Base-by-base conservation (phyloP, 92 coral and sea anemone species). In the Meandrina meandrites region DNA sequence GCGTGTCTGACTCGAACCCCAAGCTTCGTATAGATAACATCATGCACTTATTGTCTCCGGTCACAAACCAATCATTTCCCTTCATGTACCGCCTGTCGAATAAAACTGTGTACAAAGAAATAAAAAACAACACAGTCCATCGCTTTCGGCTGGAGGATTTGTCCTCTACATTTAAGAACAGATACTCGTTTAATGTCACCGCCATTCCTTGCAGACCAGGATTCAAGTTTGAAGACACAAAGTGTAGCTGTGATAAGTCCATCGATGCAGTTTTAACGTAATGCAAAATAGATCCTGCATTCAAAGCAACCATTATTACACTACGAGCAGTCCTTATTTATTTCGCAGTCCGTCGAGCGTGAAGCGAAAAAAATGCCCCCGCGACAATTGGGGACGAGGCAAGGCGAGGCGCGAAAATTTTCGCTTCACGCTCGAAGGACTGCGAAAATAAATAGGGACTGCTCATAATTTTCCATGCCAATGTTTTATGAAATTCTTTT, bases 161-260 rank as follows among this genome's bases (percentile, higher is more conserved):
- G 4, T 93, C 72, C 70, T 94, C 98, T 1, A 45, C 92, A 8
- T 51, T 90, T 56, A 91, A 91, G 76, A 88, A 88, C 58, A 83
- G 92, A 68, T 94, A 86, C 79, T 69, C 87, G 47, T 92, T 94
- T 36, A 86, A 80, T 42, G 78, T 94, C 34, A 82, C 82, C 50
- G 79, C 94, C 15, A 75, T 94, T 32, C 96, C 96, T 21, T 97
- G 99, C 62, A 60, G 92, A 72, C 99, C 98, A 13, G 99, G 99
- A 48, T 95, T 93, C 82, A 76, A 79, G 79, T 93, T 93, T 67
- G 30, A 90, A 27, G 78, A 84, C 53, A 82, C 78, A 12, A 62
- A 68, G 62, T 97, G 99, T 19, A 88, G 75, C 31, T 97, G 99
- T 79, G 93, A 97, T 79, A 90, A 76, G 40, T 83, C 45, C 31